A percentile compares a stretch with the other conserved stretches of the same genome.
phyloP scores from a whole-genome alignment of 2,797 vertebrate genomes.

The Petrocephalus sullivani region DNA sequence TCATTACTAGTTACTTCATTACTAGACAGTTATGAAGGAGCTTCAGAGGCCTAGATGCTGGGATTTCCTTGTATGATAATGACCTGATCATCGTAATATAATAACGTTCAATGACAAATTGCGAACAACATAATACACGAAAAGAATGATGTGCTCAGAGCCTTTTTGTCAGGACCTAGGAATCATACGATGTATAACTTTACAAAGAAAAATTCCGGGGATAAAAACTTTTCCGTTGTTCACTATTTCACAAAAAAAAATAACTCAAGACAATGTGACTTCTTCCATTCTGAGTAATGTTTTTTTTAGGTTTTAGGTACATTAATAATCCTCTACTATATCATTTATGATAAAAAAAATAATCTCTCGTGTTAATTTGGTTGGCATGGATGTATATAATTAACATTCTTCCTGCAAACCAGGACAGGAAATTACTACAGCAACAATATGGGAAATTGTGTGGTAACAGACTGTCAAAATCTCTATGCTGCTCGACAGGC shows the following conservation, averaged over 20 bases:
- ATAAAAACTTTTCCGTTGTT: not conserved
- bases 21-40: not conserved
- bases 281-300: not conserved
- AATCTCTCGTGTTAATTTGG: constrained; percentile 41
- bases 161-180: not conserved
- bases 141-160: not conserved
- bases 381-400: constrained; percentile 44
- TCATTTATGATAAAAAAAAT: not conserved
- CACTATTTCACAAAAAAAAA: not conserved
- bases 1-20: not conserved
- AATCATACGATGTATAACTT: not conserved
- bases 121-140: not conserved
- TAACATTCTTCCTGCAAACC: constrained; percentile 50
- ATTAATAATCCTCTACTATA: not conserved
- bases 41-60: not conserved
- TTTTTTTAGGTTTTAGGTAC: not conserved
- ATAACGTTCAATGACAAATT: not conserved
- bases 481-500: constrained; percentile 30
- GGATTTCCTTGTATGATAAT: not conserved
- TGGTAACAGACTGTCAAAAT: constrained; percentile 38
- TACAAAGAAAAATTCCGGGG: not conserved
- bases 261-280: not conserved
- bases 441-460: constrained; percentile 62
- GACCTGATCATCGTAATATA: not conserved
- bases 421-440: constrained; percentile 60